phyloP scores from a whole-genome alignment of 2,888 invertebrate species.

The Lithophane socia region DNA sequence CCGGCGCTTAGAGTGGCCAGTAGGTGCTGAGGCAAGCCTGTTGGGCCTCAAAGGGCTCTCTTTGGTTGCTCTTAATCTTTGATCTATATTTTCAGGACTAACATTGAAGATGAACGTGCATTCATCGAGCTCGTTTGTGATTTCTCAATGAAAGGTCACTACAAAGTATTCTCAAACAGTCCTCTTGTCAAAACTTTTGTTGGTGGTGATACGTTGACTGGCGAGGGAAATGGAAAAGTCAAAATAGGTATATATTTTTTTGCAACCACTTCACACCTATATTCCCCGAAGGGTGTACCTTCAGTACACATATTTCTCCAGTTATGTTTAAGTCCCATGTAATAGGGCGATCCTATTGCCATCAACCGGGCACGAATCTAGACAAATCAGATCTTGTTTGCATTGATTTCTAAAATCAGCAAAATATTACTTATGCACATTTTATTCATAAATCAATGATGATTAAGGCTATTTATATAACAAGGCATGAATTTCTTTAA shows the following conservation, averaged over 20 bases:
- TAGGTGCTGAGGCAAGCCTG: too few relatives aligned
- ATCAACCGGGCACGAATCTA: too few relatives aligned
- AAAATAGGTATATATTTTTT: constrained; percentile 68
- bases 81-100: constrained; percentile 63
- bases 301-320: not conserved
- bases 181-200: constrained; percentile 63
- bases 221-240: constrained; percentile 72
- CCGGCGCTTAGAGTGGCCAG: too few relatives aligned
- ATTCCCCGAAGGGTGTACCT: not conserved
- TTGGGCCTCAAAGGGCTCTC: too few relatives aligned
- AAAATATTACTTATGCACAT: not conserved
- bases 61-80: not conserved
- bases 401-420: not conserved
- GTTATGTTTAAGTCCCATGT: not conserved
- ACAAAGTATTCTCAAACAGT: constrained; percentile 61
- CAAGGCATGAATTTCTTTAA: not conserved
- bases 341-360: not conserved
- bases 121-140: constrained; percentile 71
- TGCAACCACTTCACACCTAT: not conserved
- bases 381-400: not conserved
- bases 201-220: constrained; percentile 62
- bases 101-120: constrained; percentile 65
- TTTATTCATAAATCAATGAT: not conserved
- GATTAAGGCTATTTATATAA: too few relatives aligned
- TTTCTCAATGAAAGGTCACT: constrained; percentile 69